phyloP scores from a whole-genome alignment of 2,888 invertebrate species.

The Phasia obesa region DNA sequence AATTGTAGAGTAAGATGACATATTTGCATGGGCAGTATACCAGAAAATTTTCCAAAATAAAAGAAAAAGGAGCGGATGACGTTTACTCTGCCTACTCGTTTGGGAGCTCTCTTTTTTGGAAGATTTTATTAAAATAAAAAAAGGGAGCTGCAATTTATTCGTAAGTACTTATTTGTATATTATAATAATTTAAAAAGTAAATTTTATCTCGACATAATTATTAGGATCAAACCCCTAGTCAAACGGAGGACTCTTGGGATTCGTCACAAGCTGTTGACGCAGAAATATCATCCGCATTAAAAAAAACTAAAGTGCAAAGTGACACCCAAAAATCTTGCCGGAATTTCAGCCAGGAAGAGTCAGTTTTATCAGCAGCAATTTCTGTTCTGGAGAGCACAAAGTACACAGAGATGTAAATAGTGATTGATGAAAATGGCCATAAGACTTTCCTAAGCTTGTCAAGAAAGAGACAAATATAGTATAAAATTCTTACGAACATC shows the following conservation, averaged over 20 bases:
- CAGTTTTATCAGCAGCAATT: neutral
- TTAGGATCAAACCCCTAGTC: neutral
- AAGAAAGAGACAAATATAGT: too few species aligned
- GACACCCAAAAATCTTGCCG: neutral
- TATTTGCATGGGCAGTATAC: slow-evolving; percentile 2
- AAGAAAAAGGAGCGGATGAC: neutral
- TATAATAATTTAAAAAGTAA: neutral
- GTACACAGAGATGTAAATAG: too few species aligned
- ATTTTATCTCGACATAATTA: neutral
- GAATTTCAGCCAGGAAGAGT: neutral
- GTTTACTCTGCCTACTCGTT: neutral
- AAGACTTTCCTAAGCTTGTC: too few species aligned
- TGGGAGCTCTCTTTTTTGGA: neutral
- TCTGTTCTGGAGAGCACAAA: too few species aligned
- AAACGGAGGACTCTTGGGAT: neutral
- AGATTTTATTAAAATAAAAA: slow-evolving; percentile 1
- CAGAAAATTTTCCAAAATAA: neutral
- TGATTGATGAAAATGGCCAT: too few species aligned
- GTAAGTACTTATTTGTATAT: neutral
- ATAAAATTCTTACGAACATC: too few species aligned
- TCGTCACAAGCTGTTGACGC: neutral
- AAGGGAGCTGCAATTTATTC: neutral
- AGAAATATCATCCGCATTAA: neutral
- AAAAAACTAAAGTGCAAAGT: neutral
- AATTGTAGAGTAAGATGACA: slow-evolving; percentile 9